Conservation (phyloP, 2,797 vertebrate genomes). For the Clarias fuscus region DNA sequence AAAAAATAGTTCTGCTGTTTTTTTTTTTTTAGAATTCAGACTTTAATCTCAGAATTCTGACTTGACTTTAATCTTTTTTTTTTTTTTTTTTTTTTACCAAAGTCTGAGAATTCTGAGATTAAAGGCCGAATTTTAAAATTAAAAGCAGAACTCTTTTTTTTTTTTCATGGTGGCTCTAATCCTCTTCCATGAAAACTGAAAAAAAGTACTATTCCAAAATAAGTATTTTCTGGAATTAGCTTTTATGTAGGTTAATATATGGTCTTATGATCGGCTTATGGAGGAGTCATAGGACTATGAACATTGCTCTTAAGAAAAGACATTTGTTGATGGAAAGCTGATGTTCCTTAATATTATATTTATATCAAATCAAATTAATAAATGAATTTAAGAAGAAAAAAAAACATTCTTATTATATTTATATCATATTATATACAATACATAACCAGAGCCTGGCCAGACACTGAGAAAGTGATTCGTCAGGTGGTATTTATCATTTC, state of each 20-base stretch:
- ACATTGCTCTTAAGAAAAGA: neutral
- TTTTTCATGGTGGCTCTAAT: too few relatives aligned
- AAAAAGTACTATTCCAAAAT: neutral
- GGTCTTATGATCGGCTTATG: neutral
- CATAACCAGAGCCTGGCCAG: neutral
- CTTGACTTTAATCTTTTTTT: too few relatives aligned
- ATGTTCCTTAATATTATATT: neutral
- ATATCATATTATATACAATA: neutral
- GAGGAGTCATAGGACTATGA: neutral
- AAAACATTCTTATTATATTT: neutral
- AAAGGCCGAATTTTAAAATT: too few relatives aligned
- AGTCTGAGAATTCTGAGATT: too few relatives aligned
- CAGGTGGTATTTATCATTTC: neutral
- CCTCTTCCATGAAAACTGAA: neutral
- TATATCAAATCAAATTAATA: neutral
- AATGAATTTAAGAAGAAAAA: neutral
- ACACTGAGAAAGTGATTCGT: slow-evolving; percentile 1
- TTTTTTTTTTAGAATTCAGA: too few relatives aligned
- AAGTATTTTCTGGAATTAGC: neutral
- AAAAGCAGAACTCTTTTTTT: too few relatives aligned
- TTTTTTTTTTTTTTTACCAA: too few relatives aligned
- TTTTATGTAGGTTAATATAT: neutral
- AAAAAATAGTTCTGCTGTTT: too few relatives aligned
- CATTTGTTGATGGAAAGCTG: neutral
- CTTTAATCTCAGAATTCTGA: too few relatives aligned